A percentile compares a stretch with the other conserved stretches of the same genome.
Conservation (phyloP, 2,888 invertebrate genomes). For the Graphium colonna region DNA sequence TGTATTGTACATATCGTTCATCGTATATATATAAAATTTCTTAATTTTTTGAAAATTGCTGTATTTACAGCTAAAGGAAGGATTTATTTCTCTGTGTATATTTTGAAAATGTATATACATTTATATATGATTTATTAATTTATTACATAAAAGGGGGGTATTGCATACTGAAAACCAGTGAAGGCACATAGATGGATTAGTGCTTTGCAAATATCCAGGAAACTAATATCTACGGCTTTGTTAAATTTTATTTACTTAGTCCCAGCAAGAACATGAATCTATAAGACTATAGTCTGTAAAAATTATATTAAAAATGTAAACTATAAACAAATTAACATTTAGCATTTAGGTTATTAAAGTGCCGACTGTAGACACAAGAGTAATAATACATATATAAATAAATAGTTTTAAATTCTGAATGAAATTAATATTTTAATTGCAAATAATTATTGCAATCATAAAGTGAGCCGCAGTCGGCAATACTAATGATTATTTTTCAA, state of each 20-base stretch:
- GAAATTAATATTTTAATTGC: slow-evolving; percentile 16
- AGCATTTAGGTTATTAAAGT: slow-evolving; percentile 49
- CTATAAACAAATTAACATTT: slow-evolving; percentile 35
- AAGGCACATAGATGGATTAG: neutral
- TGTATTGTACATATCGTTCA: too few species aligned
- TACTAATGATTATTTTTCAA: slow-evolving; percentile 30
- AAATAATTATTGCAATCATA: slow-evolving; percentile 26
- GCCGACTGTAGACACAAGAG: slow-evolving; percentile 14
- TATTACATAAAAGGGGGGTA: neutral
- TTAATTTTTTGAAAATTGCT: too few species aligned
- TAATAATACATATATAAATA: slow-evolving; percentile 17
- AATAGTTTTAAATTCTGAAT: slow-evolving; percentile 10
- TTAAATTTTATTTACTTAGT: slow-evolving; percentile 17
- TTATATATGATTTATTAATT: neutral
- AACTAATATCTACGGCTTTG: slow-evolving; percentile 11
- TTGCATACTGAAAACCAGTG: neutral
- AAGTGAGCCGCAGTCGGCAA: slow-evolving; percentile 29
- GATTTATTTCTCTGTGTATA: neutral
- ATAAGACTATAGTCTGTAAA: slow-evolving; percentile 56
- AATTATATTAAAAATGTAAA: slow-evolving; percentile 53
- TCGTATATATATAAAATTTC: too few species aligned
- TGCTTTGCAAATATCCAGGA: neutral
- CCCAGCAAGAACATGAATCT: slow-evolving; percentile 34
- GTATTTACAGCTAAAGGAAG: too few species aligned
- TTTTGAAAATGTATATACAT: neutral